Percentiles rank a stretch among this genome's conserved stretches.
Evolutionary conservation across 2,888 invertebrate species (phyloP).

Genomic region (Cyaniris semiargus): DNA sequence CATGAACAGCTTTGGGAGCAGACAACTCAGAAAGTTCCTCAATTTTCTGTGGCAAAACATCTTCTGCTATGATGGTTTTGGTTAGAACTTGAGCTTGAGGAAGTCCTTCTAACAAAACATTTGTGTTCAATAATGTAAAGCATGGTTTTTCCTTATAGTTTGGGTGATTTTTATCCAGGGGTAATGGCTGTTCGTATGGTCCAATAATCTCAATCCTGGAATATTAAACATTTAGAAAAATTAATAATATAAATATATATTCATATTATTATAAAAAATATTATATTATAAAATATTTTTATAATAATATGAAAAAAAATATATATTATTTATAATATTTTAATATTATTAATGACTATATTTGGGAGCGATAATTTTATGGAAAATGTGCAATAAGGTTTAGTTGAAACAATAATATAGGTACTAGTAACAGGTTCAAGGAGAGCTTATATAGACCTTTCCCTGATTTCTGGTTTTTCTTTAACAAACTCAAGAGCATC

Average conservation of each 20-base stretch:
- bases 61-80: constrained; percentile 84
- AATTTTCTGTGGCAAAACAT: constrained; percentile 82
- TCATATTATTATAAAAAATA: too few species aligned
- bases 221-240: constrained; percentile 35
- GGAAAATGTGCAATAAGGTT: too few species aligned
- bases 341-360: too few species aligned
- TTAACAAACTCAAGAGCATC: constrained; percentile 82
- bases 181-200: constrained; percentile 58
- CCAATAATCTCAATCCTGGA: constrained; percentile 71
- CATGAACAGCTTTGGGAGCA: constrained; percentile 76
- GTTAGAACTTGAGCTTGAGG: constrained; percentile 90
- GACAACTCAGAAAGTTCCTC: constrained; percentile 74
- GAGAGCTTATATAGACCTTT: constrained; percentile 49
- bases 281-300: too few species aligned
- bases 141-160: constrained; percentile 83
- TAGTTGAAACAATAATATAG: not conserved
- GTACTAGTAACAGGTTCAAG: not conserved
- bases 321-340: too few species aligned
- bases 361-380: too few species aligned
- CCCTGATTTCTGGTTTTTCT: constrained; percentile 58
- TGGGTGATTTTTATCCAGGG: constrained; percentile 82
- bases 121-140: constrained; percentile 80
- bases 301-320: too few species aligned
- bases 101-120: constrained; percentile 86
- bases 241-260: too few species aligned